phyloP scores from a whole-genome alignment of 2,888 invertebrate species.

The Abrostola triplasia region DNA sequence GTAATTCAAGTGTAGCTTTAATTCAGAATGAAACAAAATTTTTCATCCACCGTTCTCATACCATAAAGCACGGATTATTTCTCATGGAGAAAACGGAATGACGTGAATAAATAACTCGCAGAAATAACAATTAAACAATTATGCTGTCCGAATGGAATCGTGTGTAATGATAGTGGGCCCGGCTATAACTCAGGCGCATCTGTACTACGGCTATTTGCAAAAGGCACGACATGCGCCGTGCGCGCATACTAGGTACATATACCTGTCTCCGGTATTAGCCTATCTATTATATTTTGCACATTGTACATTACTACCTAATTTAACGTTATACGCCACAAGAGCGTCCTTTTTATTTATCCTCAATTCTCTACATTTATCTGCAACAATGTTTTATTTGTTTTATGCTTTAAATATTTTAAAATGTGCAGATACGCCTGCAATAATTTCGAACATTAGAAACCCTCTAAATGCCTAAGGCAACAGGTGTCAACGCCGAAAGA shows the following conservation, averaged over 20 bases:
- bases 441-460: constrained; percentile 47
- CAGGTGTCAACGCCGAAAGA: constrained; percentile 45
- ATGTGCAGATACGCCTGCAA: constrained; percentile 37
- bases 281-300: constrained; percentile 37
- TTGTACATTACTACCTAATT: constrained; percentile 26
- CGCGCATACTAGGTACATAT: constrained; percentile 37
- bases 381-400: constrained; percentile 13
- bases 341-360: constrained; percentile 11
- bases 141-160: constrained; percentile 89
- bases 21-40: constrained; percentile 42
- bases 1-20: constrained; percentile 16
- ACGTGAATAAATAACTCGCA: constrained; percentile 88
- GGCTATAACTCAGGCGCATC: constrained; percentile 88
- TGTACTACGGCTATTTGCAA: constrained; percentile 87
- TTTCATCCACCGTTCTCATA: constrained; percentile 49
- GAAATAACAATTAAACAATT: constrained; percentile 90
- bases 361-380: constrained; percentile 17
- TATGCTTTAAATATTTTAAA: constrained; percentile 15
- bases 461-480: constrained; percentile 44
- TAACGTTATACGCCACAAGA: constrained; percentile 11
- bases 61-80: constrained; percentile 80
- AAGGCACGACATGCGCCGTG: constrained; percentile 81
- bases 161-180: constrained; percentile 88
- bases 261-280: constrained; percentile 40
- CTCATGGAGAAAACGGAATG: constrained; percentile 83